These are phyloP conservation scores for Pinna nobilis DNA, from an alignment of 1,140 invertebrate species.

Conservation along the genomic window DNA sequence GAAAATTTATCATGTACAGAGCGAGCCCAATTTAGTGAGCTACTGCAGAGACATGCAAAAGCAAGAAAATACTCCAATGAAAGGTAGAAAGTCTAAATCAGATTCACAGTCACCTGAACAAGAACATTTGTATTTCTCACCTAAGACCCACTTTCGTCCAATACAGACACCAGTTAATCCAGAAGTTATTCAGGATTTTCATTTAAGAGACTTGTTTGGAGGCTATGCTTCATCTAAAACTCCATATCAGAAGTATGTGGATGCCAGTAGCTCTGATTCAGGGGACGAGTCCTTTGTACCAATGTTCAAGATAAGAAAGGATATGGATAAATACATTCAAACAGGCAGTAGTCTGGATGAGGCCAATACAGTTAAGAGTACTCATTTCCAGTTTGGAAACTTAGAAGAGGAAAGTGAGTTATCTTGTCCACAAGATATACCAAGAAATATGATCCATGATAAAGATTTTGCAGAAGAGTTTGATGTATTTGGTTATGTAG, in stretches of 20 bases:
- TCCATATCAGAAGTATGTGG: conserved; percentile 56
- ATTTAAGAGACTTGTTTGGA: conserved; percentile 54
- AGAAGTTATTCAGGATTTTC: conserved; percentile 30
- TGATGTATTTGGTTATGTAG: conserved; percentile 44
- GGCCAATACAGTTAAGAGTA: no score
- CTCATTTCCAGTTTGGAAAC: no score
- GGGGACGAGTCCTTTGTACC: conserved; percentile 55
- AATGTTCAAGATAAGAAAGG: conserved; percentile 58
- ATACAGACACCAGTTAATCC: conserved; percentile 55
- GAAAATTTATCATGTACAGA: conserved; percentile 56
- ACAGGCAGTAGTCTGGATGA: conserved; percentile 54
- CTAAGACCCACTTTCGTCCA: conserved; percentile 62
- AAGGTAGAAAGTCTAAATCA: conserved; percentile 5
- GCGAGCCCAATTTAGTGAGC: conserved; percentile 54
- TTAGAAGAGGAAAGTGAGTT: not conserved
- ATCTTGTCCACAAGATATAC: conserved; percentile 9
- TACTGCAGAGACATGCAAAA: conserved; percentile 15
- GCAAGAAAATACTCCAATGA: not conserved
- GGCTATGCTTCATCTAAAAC: conserved; percentile 48
- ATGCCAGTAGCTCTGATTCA: conserved; percentile 17
- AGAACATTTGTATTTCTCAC: conserved; percentile 62
- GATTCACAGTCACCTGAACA: conserved; percentile 14
- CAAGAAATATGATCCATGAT: conserved; percentile 34
- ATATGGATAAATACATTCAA: conserved; percentile 59
- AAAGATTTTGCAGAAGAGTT: conserved; percentile 29